These are phyloP conservation scores for Dolichoris vasculosae DNA, from an alignment of 1,140 invertebrate species.

Conservation along the genomic window DNA sequence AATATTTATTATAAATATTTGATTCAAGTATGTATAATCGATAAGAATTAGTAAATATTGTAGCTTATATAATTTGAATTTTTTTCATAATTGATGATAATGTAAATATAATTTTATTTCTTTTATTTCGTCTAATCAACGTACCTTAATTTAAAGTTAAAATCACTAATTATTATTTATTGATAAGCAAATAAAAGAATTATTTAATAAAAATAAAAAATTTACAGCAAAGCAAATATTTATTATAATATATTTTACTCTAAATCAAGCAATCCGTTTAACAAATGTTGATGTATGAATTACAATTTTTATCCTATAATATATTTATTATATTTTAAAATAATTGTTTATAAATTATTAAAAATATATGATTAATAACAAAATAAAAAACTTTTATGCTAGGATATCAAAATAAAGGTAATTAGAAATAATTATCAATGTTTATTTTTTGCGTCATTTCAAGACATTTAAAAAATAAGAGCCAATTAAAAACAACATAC, in stretches of 20 bases:
- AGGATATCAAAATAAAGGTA: neutral
- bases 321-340: too few relatives aligned
- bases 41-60: neutral
- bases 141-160: neutral
- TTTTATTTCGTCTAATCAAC: neutral
- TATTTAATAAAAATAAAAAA: too few relatives aligned
- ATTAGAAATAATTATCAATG: neutral
- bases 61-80: neutral
- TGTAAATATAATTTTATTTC: neutral
- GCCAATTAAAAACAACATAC: neutral
- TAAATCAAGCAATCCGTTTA: too few relatives aligned
- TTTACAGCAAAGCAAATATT: too few relatives aligned
- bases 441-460: neutral
- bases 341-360: too few relatives aligned
- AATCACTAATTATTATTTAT: neutral
- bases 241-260: too few relatives aligned
- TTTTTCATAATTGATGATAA: neutral
- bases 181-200: too few relatives aligned
- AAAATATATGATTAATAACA: too few relatives aligned
- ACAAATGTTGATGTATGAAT: too few relatives aligned
- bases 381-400: too few relatives aligned
- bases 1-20: too few relatives aligned
- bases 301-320: too few relatives aligned
- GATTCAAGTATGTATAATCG: neutral
- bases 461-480: neutral